Evolutionary conservation across 2,797 vertebrate genomes (phyloP).

Genomic region (Sebastes miniatus): DNA sequence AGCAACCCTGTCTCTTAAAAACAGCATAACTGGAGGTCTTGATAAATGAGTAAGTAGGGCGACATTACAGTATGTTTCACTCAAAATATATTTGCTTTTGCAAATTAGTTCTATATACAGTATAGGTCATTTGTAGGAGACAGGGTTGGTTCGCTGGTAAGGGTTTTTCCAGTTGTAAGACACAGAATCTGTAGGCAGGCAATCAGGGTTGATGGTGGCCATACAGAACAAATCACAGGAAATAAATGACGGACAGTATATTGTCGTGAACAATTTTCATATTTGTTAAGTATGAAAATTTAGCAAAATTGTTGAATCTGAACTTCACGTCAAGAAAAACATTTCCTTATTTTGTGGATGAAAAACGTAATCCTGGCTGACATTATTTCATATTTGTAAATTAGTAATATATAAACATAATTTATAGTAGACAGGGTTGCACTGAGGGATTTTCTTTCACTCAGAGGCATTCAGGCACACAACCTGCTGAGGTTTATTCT

Average conservation of each 20-base stretch:
- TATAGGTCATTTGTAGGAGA: neutral
- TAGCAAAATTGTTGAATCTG: neutral
- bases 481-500: neutral
- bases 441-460: neutral
- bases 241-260: neutral
- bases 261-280: neutral
- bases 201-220: neutral
- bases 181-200: neutral
- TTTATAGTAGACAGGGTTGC: too few relatives aligned
- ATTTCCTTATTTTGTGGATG: neutral
- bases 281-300: neutral
- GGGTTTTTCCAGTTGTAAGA: neutral
- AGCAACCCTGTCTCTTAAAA: neutral
- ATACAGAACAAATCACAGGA: neutral
- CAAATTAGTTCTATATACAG: neutral
- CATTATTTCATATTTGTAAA: neutral
- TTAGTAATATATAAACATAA: neutral
- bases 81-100: neutral
- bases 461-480: neutral
- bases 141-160: neutral
- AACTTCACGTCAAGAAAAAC: neutral
- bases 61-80: neutral
- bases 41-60: neutral
- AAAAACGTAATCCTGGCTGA: neutral
- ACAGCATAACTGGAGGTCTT: neutral